phyloP scores from a whole-genome alignment of 2,797 vertebrate species.

The Huso huso region DNA sequence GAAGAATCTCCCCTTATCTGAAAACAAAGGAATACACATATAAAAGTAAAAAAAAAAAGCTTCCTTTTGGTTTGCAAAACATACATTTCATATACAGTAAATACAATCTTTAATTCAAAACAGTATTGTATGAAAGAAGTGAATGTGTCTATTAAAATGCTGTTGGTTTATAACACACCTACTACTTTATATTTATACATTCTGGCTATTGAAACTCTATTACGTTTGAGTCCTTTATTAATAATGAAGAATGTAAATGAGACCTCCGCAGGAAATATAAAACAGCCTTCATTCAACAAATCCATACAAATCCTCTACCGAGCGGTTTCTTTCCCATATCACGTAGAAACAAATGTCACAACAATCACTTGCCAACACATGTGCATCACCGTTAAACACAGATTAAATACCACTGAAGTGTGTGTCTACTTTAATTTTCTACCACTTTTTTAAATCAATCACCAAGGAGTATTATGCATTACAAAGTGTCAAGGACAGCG shows the following conservation, averaged over 20 bases:
- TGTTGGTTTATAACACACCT: too few relatives aligned
- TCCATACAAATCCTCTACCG: slow-evolving; percentile 35
- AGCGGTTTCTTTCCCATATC: slow-evolving; percentile 37
- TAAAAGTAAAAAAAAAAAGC: neutral
- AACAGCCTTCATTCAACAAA: slow-evolving; percentile 38
- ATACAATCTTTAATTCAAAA: neutral
- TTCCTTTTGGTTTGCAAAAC: neutral
- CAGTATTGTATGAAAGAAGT: neutral
- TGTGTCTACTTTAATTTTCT: too few relatives aligned
- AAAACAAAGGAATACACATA: slow-evolving; percentile 11
- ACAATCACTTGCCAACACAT: too few relatives aligned
- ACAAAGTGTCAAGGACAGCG: too few relatives aligned
- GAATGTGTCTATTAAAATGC: too few relatives aligned
- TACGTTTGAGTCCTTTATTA: slow-evolving; percentile 22
- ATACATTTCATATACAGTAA: neutral
- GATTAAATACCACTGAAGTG: too few relatives aligned
- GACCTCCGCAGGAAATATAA: slow-evolving; percentile 27
- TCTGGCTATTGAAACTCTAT: too few relatives aligned
- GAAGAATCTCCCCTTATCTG: slow-evolving; percentile 75
- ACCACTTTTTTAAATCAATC: too few relatives aligned
- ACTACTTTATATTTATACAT: too few relatives aligned
- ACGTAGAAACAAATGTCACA: slow-evolving; percentile 16
- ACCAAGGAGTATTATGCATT: too few relatives aligned
- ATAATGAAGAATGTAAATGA: slow-evolving; percentile 39
- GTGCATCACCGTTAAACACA: too few relatives aligned